Percentiles rank a stretch among this genome's conserved stretches.
These are phyloP conservation scores for Pygoscelis antarcticus DNA, from an alignment of 2,113 vertebrate species.

Conservation along the genomic window DNA sequence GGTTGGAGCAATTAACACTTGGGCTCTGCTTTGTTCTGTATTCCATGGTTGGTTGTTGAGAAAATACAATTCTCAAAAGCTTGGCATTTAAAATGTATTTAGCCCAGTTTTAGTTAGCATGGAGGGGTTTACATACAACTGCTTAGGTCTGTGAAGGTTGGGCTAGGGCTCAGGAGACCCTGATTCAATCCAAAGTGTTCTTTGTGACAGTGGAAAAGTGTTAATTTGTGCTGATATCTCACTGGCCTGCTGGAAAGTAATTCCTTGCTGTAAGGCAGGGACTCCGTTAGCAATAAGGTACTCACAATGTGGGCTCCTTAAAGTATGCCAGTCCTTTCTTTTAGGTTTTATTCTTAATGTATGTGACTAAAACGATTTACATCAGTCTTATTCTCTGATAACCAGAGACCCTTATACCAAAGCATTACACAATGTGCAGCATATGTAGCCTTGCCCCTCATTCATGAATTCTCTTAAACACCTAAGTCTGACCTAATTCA, in stretches of 20 bases:
- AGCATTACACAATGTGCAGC: background rate
- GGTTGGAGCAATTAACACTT: constrained; percentile 64
- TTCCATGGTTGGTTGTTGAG: constrained; percentile 48
- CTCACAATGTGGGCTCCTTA: background rate
- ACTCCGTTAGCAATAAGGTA: background rate
- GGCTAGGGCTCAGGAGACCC: background rate
- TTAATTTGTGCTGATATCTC: background rate
- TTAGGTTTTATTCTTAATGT: background rate
- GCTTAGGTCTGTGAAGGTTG: background rate
- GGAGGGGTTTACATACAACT: background rate
- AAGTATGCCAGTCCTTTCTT: background rate
- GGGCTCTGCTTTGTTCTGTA: constrained; percentile 57
- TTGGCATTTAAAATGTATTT: constrained; percentile 43
- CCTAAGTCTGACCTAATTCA: background rate
- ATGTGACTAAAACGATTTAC: background rate
- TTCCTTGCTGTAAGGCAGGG: background rate
- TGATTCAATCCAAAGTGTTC: background rate
- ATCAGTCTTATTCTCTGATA: background rate
- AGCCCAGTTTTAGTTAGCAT: background rate
- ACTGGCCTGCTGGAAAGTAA: background rate
- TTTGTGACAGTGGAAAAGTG: constrained; percentile 10
- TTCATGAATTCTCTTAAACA: background rate
- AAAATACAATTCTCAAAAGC: constrained; percentile 62
- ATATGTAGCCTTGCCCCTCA: background rate
- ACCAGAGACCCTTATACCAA: constrained; percentile 10